Percentiles rank a stretch among this genome's conserved stretches.
These are phyloP conservation scores for Sphaeramia orbicularis DNA, from an alignment of 2,797 vertebrate genomes.

Conservation along the genomic window DNA sequence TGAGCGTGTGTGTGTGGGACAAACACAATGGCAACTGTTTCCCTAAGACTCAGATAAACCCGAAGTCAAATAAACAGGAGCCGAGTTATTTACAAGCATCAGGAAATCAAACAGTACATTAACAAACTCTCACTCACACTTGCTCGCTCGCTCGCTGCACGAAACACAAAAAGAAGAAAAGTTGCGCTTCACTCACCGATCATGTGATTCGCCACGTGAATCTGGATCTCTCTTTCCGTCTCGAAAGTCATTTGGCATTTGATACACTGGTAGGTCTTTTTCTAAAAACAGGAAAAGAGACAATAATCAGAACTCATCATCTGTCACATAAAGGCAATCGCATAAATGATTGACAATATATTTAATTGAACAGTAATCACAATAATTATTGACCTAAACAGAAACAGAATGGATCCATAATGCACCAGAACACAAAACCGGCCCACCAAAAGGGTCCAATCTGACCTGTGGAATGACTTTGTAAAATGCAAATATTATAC, in stretches of 20 bases:
- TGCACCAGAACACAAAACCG: neutral
- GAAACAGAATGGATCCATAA: neutral
- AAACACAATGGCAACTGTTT: neutral
- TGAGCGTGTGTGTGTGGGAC: neutral
- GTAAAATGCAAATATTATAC: no score
- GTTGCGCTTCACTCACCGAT: slow-evolving; percentile 90
- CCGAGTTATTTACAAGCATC: slow-evolving; percentile 34
- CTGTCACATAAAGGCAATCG: neutral
- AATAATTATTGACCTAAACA: neutral
- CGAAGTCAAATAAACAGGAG: neutral
- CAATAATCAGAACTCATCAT: neutral
- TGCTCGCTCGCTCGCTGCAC: slow-evolving; percentile 23
- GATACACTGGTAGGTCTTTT: slow-evolving; percentile 99
- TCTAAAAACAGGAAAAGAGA: slow-evolving; percentile 80
- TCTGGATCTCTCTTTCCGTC: slow-evolving; percentile 98
- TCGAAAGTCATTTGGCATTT: slow-evolving; percentile 99
- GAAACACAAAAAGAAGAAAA: slow-evolving; percentile 17
- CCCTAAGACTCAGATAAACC: neutral
- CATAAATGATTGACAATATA: no score
- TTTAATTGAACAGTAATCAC: neutral
- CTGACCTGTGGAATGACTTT: no score
- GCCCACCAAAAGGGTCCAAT: no score
- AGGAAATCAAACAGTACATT: slow-evolving; percentile 20
- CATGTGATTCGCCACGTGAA: slow-evolving; percentile 99
- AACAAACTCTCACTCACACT: slow-evolving; percentile 12